phyloP scores from a whole-genome alignment of 1,140 invertebrate genomes.

The Eufriesea mexicana region DNA sequence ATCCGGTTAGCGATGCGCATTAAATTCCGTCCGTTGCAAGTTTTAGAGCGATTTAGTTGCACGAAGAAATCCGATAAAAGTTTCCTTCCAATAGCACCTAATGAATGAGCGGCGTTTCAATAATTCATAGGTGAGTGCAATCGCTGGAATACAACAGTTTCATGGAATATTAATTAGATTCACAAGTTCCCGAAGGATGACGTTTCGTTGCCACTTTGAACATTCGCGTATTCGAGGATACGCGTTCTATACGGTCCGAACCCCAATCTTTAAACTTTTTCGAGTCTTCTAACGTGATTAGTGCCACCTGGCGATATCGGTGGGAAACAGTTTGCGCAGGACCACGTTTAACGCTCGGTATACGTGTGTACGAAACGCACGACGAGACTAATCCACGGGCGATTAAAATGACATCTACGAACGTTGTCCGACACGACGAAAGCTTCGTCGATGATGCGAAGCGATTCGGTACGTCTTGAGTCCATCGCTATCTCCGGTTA shows the following conservation, averaged over 20 bases:
- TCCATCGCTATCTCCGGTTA: constrained; percentile 50
- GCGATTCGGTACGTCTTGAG: neutral
- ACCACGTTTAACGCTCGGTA: too few relatives aligned
- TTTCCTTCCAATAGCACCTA: neutral
- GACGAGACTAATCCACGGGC: too few relatives aligned
- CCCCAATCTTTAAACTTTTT: too few relatives aligned
- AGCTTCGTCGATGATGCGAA: neutral
- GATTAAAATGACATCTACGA: too few relatives aligned
- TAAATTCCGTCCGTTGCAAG: constrained; percentile 41
- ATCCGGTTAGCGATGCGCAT: constrained; percentile 52
- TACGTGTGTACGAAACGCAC: too few relatives aligned
- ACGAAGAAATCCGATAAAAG: neutral
- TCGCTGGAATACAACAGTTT: neutral
- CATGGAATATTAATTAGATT: neutral
- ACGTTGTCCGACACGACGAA: neutral
- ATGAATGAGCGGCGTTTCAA: neutral
- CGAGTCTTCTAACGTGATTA: too few relatives aligned
- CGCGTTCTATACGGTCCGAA: too few relatives aligned
- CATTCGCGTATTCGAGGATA: too few relatives aligned
- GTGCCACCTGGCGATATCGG: too few relatives aligned
- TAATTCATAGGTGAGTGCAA: neutral
- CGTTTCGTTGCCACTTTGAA: neutral
- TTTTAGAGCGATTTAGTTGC: constrained; percentile 33
- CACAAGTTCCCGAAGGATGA: neutral
- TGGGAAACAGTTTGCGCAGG: too few relatives aligned